Base-by-base conservation (phyloP, 1,140 invertebrate genomes). In the Drepana arcuata region DNA sequence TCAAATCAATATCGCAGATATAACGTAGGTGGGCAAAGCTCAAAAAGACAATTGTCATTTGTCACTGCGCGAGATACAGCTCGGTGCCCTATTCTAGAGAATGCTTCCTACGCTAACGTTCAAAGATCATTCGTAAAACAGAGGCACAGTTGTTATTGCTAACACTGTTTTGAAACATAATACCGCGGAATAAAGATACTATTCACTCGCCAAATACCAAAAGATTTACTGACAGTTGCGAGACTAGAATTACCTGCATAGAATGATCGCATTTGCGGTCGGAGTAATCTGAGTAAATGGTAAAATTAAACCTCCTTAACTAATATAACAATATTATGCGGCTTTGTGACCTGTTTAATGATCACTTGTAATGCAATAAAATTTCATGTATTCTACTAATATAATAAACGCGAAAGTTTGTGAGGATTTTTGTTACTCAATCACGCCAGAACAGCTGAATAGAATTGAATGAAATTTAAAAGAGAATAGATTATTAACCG, bases 231-330 rank as follows among this genome's bases (percentile, higher is more conserved):
- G n/a, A n/a, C n/a, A n/a, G n/a, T n/a, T 14, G 16, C 23, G 35
- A 47, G 33, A 42, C 33, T 62, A 56, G 39, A 56, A 57, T 55
- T 57, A 64, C 57, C 25, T 44, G 44, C 34, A 40, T 23, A 40
- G 33, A 56, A 41, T 41, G 49, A 55, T 56, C 41, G 41, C 43
- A 40, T 46, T 39, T 66, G 68, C 48, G 68, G 68, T 72, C 62
- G 24, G 28, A 56, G 65, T 64, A 66, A 66, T 62, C 34, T 30
- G 41, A 61, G 49, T 54, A 43, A 57, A 50, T 46, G 34, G 47
- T 51, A 54, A 54, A 57, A 51, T 57, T 56, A 56, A 52, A 54
- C 43, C 49, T 44, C 31, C 34, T 44, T 48, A 44, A 35, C 15
- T 25, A 29, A 45, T 48, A 43, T 13, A 36, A 33, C 33, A 37